Conservation (phyloP, 2,797 vertebrate genomes). For the Melanotaenia boesemani region DNA sequence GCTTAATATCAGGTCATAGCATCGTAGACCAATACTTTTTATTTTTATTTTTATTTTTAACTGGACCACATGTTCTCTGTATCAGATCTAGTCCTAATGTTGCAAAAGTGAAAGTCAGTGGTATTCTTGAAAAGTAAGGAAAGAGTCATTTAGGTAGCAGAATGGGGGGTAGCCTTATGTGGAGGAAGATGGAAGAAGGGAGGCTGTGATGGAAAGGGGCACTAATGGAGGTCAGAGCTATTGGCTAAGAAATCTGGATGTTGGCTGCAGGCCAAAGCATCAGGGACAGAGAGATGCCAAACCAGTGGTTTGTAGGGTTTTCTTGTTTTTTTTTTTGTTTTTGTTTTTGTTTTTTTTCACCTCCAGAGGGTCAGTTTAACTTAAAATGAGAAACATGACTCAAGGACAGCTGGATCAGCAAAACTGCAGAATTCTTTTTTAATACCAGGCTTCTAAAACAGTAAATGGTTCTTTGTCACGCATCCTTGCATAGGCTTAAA, state of each 20-base stretch:
- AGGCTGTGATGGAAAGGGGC: slow-evolving; percentile 57
- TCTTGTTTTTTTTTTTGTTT: not conserved
- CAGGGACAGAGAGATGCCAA: slow-evolving; percentile 55
- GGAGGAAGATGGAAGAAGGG: slow-evolving; percentile 40
- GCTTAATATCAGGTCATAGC: not conserved
- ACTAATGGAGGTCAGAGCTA: slow-evolving; percentile 83
- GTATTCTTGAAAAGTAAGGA: slow-evolving; percentile 9
- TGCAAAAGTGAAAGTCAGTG: not conserved
- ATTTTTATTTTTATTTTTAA: not conserved
- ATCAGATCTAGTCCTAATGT: not conserved
- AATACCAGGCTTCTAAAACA: slow-evolving; percentile 41
- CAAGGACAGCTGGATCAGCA: slow-evolving; percentile 71
- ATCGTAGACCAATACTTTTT: no score
- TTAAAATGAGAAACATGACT: slow-evolving; percentile 59
- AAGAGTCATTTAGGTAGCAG: slow-evolving; percentile 9
- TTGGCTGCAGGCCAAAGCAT: slow-evolving; percentile 64
- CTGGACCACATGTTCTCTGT: not conserved
- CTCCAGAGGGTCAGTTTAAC: slow-evolving; percentile 42
- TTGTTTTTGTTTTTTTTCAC: not conserved
- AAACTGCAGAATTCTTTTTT: slow-evolving; percentile 46
- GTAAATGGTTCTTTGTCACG: slow-evolving; percentile 52
- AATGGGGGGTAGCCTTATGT: not conserved
- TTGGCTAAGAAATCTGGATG: slow-evolving; percentile 72
- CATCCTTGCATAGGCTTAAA: slow-evolving; percentile 24
- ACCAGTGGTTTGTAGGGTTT: slow-evolving; percentile 24